Conservation (phyloP, 2,797 vertebrate species). For the Graptemys geographica region DNA sequence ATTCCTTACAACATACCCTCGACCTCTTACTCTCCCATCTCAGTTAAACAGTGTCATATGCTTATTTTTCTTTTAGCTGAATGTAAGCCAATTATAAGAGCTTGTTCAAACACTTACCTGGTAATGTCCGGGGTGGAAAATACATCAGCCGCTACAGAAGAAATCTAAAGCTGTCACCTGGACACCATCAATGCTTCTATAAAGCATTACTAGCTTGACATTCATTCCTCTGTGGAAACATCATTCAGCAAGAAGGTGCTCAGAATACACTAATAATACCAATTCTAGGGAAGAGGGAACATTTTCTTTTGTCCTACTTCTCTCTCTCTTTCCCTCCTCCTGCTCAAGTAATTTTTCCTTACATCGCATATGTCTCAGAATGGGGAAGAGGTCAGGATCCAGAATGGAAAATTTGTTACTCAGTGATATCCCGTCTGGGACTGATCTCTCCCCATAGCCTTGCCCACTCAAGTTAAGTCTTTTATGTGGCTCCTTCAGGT, state of each 20-base stretch:
- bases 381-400: not conserved
- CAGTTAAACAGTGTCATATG: not conserved
- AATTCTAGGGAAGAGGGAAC: not conserved
- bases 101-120: not conserved
- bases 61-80: not conserved
- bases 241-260: not conserved
- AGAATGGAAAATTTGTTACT: not conserved
- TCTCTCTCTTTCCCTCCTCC: not conserved
- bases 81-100: not conserved
- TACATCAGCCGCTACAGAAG: not conserved
- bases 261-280: not conserved
- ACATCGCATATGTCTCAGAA: not conserved
- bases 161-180: not conserved
- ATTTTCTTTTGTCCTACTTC: not conserved
- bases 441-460: not conserved
- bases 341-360: not conserved
- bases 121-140: not conserved
- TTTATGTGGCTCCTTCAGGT: not conserved
- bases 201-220: not conserved
- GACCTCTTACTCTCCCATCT: not conserved
- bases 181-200: not conserved
- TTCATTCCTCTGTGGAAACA: not conserved
- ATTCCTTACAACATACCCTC: not conserved
- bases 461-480: not conserved
- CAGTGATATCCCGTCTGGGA: not conserved